Evolutionary conservation across 2,888 invertebrate genomes (phyloP).

Genomic region (Ethmia dodecea): DNA sequence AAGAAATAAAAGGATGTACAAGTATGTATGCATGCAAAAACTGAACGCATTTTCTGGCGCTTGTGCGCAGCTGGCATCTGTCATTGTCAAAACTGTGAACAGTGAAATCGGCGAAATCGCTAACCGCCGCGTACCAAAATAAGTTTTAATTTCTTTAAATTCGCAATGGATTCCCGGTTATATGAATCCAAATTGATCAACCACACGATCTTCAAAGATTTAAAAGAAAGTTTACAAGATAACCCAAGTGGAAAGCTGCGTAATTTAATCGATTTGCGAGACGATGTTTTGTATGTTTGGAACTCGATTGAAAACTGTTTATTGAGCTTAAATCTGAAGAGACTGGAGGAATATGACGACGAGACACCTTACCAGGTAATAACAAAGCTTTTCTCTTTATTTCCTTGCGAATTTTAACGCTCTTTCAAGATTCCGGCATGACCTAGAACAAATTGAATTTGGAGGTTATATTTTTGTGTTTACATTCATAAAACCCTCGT

Average conservation of each 20-base stretch:
- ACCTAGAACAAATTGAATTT: slow-evolving; percentile 17
- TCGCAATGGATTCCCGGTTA: slow-evolving; percentile 75
- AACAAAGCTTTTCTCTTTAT: not conserved
- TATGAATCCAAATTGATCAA: slow-evolving; percentile 78
- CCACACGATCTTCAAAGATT: slow-evolving; percentile 78
- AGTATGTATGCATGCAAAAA: no score
- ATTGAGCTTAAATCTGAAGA: slow-evolving; percentile 77
- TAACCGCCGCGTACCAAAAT: slow-evolving; percentile 7
- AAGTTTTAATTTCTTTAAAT: slow-evolving; percentile 20
- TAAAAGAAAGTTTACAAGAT: slow-evolving; percentile 74
- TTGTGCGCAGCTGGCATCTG: slow-evolving; percentile 11
- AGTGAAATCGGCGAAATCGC: no score
- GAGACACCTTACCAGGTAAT: slow-evolving; percentile 79
- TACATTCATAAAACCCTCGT: no score
- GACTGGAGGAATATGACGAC: slow-evolving; percentile 63
- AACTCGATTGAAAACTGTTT: slow-evolving; percentile 80
- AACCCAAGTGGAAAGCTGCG: slow-evolving; percentile 73
- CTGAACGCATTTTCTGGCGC: not conserved
- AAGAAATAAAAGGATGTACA: no score
- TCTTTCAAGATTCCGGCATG: slow-evolving; percentile 19
- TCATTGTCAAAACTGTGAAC: slow-evolving; percentile 6
- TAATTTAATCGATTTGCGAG: slow-evolving; percentile 80
- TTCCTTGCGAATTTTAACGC: not conserved
- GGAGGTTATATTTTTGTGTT: slow-evolving; percentile 42
- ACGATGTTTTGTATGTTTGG: slow-evolving; percentile 84